Evolutionary conservation across 1,140 invertebrate species (phyloP), one percentile per base, ranked within the genome.

Genomic region (Zaprionus kolodkinae): DNA sequence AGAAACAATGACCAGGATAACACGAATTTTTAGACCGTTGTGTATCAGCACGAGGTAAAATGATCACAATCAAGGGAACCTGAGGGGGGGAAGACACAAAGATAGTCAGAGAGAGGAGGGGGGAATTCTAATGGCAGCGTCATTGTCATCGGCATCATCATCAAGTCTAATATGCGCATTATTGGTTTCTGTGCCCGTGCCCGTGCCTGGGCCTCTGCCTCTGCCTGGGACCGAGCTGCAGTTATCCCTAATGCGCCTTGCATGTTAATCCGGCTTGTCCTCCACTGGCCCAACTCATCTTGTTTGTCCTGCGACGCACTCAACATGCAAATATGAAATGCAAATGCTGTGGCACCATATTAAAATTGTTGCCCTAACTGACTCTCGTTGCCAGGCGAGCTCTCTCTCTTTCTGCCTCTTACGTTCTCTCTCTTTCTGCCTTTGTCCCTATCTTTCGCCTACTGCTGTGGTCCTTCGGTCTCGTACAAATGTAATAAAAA

Each of bases 121-220:
- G 33, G 35, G 6, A 48, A 30, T 33, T 43, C 25, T 27, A 15
- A 50, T 38, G 35, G 12, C 6, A 25, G 30, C 67, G 66, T 75
- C 74, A 80, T 80, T 73, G 71, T 79, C 71, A 65, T 71, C 68
- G 64, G 70, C 75, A 78, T 85, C 81, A 82, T 83, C 84, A 83
- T 87, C 84, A 87, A 78, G 85, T 84, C 84, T 89, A 88, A 88
- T 89, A 88, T 88, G 84, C 84, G 85, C 84, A 89, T 88, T 88
- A 88, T 88, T 88, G 85, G 84, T 89, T 88, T 87, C 88, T 65
- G 59, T 52, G 67, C 50, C 40, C 15, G 65, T 27, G 40, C 50
- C 88, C 57, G 59, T 52, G 67, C 54, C 40, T 27, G 65, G 36
- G 40, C 50, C 40, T n/a, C n/a, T n/a, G n/a, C n/a, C n/a, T n/a